Base-by-base conservation (phyloP, 2,888 invertebrate species). In the Leucania comma region DNA sequence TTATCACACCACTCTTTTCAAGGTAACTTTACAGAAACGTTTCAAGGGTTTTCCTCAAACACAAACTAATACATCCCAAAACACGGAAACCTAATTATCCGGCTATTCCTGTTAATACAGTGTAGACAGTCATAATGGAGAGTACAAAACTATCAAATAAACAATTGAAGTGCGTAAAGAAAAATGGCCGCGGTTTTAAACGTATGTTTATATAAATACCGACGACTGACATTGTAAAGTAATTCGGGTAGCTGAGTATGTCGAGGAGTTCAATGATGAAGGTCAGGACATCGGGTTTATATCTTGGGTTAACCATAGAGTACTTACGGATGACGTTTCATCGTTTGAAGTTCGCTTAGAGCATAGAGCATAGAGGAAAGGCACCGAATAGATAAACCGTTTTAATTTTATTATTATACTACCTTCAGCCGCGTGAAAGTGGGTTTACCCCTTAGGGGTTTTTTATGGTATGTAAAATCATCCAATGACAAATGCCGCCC, bases 221-320 rank as follows among this genome's bases (percentile, higher is more conserved):
- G 82, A 74, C 77, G 82, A 84, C 75, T 79, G 84, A 84, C 81
- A 81, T 68, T 73, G 75, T 74, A 81, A 82, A 82, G 81, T 75
- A 72, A 78, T 83, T 63, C 66, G 29, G 63, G 54, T 53, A 50
- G 35, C 50, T 63, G 68, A 71, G 70, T 81, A 58, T 68, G 38
- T 71, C 48, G 66, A 81, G 65, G 69, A 77, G 74, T 82, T 83
- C 84, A 83, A 76, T 59, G 58, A 58, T 59, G 71, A 79, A 79
- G 78, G 78, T 67, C 64, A 57, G 51, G 38, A 24, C 22, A 26
- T 35, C 29, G 3, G 62, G 64, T 75, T 75, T 75, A 62, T 75
- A 20, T 70, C 54, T 67, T 29, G 42, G 17, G 32, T 42, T 69
- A 35, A 54, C 54, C 51, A 51, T 53, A 24, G 24, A 32, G n/a